Conservation (phyloP, 2,888 invertebrate genomes). For the Venusia cambrica region DNA sequence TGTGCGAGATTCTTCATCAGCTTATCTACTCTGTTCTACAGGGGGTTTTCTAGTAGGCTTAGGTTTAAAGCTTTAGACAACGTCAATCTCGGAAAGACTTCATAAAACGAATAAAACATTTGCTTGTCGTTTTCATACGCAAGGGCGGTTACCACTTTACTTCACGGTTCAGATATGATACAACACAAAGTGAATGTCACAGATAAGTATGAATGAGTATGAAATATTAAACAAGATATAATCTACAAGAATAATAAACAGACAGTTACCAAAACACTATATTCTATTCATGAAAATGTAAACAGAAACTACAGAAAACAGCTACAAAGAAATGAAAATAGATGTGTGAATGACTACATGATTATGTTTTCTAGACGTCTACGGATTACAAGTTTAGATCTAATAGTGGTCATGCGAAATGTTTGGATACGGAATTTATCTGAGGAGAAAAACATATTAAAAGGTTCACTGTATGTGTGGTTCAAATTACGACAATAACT, state of each 20-base stretch:
- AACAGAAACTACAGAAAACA: conserved; percentile 19
- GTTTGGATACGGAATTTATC: conserved; percentile 14
- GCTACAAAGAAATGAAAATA: conserved; percentile 14
- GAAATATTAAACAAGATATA: conserved; percentile 16
- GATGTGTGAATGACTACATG: conserved; percentile 15
- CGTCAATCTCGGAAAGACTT: too few relatives aligned
- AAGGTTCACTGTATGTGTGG: conserved; percentile 13
- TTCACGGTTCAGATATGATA: too few relatives aligned
- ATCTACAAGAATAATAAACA: conserved; percentile 15
- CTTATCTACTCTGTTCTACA: too few relatives aligned
- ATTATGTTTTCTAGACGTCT: conserved; percentile 15
- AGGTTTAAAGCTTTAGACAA: too few relatives aligned
- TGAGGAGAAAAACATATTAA: conserved; percentile 22
- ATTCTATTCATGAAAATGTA: conserved; percentile 13
- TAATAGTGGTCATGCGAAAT: conserved; percentile 23
- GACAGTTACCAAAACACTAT: conserved; percentile 17
- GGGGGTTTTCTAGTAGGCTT: too few relatives aligned
- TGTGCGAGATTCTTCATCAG: too few relatives aligned
- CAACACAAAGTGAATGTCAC: neutral
- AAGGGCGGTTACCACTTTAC: too few relatives aligned
- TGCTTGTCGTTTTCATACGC: too few relatives aligned
- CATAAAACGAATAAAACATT: too few relatives aligned
- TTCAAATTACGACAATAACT: too few relatives aligned
- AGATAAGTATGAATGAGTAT: conserved; percentile 5
- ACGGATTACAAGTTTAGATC: conserved; percentile 17